phyloP scores from a whole-genome alignment of 2,113 vertebrate species.

The Poeciliopsis retropinna region DNA sequence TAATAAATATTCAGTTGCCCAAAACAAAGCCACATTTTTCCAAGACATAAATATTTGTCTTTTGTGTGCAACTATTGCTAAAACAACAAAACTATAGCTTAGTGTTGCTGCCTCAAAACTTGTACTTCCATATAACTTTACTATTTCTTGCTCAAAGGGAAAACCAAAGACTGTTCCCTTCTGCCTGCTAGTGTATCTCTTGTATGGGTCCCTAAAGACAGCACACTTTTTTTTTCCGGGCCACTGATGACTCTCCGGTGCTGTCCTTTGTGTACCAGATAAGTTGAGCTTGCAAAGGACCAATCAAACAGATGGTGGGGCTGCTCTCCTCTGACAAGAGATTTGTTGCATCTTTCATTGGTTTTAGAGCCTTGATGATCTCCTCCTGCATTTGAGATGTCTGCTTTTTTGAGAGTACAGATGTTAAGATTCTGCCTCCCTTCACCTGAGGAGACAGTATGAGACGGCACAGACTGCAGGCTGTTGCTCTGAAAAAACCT shows the following conservation, averaged over 20 bases:
- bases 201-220: neutral
- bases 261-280: neutral
- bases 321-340: conserved; percentile 3
- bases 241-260: conserved; percentile 1
- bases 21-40: neutral
- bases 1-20: neutral
- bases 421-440: conserved; percentile 3
- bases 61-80: neutral
- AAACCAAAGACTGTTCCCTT: neutral
- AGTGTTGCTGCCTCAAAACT: neutral
- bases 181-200: neutral
- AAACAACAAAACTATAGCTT: neutral
- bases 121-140: neutral
- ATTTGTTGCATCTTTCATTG: conserved; percentile 6
- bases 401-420: conserved; percentile 4
- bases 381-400: conserved; percentile 4
- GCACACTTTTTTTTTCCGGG: neutral
- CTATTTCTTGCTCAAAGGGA: neutral
- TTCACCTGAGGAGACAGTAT: neutral
- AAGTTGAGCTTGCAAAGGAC: neutral
- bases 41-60: neutral
- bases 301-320: conserved; percentile 6
- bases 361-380: conserved; percentile 1
- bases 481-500: conserved; percentile 13
- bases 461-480: conserved; percentile 4